Percentiles rank a stretch among this genome's conserved stretches.
Conservation (phyloP, 1,140 invertebrate genomes). For the Halesus radiatus region DNA sequence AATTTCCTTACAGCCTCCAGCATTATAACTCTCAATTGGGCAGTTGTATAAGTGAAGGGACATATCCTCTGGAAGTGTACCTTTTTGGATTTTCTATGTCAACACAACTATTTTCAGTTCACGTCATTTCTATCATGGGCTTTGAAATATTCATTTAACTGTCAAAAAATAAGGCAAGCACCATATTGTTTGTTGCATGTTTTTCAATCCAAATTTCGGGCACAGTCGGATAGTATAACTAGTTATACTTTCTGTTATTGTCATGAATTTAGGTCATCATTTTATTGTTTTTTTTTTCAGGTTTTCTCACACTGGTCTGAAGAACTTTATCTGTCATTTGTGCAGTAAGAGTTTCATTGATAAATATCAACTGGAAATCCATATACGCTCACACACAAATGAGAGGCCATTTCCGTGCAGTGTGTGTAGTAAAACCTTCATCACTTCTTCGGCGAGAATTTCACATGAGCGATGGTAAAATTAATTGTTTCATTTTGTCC, state of each 20-base stretch:
- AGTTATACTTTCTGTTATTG: not conserved
- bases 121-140: no score
- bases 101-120: no score
- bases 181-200: no score
- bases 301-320: slow-evolving; percentile 59
- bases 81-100: no score
- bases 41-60: no score
- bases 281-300: slow-evolving; percentile 35
- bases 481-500: not conserved
- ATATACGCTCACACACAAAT: slow-evolving; percentile 68
- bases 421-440: slow-evolving; percentile 62
- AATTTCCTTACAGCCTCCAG: no score
- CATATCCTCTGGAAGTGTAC: no score
- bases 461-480: slow-evolving; percentile 52
- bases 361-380: slow-evolving; percentile 62
- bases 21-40: no score
- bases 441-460: slow-evolving; percentile 52
- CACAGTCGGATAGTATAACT: no score
- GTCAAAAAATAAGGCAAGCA: no score
- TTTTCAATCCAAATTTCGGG: no score
- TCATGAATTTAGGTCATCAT: not conserved
- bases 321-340: slow-evolving; percentile 59
- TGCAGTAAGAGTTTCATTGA: slow-evolving; percentile 63
- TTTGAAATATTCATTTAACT: no score
- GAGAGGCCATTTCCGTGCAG: slow-evolving; percentile 68